Conservation (phyloP, 2,113 vertebrate genomes). For the Semicossyphus pulcher region DNA sequence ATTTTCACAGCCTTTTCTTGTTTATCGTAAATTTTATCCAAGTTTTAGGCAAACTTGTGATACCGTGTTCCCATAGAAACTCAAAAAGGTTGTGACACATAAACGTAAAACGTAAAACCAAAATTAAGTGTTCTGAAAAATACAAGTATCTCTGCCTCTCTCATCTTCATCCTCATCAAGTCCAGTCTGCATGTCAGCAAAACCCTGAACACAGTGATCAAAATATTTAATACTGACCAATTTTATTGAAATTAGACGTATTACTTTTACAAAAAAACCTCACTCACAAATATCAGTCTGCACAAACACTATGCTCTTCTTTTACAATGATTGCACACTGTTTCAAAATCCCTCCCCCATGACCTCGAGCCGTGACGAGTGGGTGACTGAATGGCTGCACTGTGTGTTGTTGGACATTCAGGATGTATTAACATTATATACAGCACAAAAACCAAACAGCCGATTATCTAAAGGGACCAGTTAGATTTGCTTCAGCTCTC, state of each 20-base stretch:
- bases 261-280: slow-evolving; percentile 83
- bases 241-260: slow-evolving; percentile 83
- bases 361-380: slow-evolving; percentile 19
- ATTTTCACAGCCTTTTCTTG: too few species aligned
- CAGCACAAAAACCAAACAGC: slow-evolving; percentile 40
- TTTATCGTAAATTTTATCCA: too few species aligned
- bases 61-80: too few species aligned
- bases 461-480: slow-evolving; percentile 15
- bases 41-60: too few species aligned
- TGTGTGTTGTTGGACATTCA: slow-evolving; percentile 29
- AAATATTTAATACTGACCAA: slow-evolving; percentile 71
- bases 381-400: slow-evolving; percentile 14
- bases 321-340: slow-evolving; percentile 58
- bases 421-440: slow-evolving; percentile 42
- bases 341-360: slow-evolving; percentile 49
- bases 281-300: slow-evolving; percentile 76
- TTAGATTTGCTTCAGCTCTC: slow-evolving; percentile 21
- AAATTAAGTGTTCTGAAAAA: too few species aligned
- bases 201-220: slow-evolving; percentile 23
- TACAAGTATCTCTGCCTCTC: too few species aligned
- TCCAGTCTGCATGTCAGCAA: too few species aligned
- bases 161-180: too few species aligned
- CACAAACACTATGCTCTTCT: slow-evolving; percentile 71
- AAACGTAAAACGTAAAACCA: too few species aligned
- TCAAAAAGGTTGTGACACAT: too few species aligned